Evolutionary conservation across 2,888 invertebrate genomes (phyloP), one percentile per base, ranked within the genome.

Genomic region (Papilio protenor): DNA sequence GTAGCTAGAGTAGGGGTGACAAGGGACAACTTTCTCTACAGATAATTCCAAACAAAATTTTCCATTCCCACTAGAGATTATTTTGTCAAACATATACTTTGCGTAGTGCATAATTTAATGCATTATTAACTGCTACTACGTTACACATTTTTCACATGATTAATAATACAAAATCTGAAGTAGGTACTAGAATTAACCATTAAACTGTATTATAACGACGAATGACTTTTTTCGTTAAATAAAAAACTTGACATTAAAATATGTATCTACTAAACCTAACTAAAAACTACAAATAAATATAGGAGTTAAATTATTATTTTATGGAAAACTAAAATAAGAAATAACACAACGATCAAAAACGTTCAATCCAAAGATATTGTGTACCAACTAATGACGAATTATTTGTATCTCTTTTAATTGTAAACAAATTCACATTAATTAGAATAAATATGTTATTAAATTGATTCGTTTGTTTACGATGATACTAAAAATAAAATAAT

Each of bases 351-450:
- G 1, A 59, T 23, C 21, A 59, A 59, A 23, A 23, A 59, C 57
- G 3, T 23, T 59, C 12, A 59, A 21, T 59, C 57, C n/a, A 18
- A 55, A 10, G 21, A 55, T n/a, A n/a, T 11, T 16, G 14, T 3
- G 57, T 10, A 21, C 10, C 23, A 6, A 23, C 2, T 59, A 23
- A 55, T 64, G 71, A 78, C 55, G 47, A 18, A 27, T 71, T 74
- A 55, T 23, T 61, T 49, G 71, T 75, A 78, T 78, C 78, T 21
- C 81, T 82, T 82, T 66, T 23, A 75, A 82, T 85, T 85, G 87
- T 89, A 88, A 87, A 85, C 84, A 82, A 66, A 45, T 75, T 76
- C 78, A 85, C 83, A 81, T 86, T 89, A 91, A 91, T 91, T 89
- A 86, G 87, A 85, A 85, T 86, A 84, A 83, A 83, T 83, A 82